Conservation (phyloP, 2,797 vertebrate species). For the Margarornis squamiger region DNA sequence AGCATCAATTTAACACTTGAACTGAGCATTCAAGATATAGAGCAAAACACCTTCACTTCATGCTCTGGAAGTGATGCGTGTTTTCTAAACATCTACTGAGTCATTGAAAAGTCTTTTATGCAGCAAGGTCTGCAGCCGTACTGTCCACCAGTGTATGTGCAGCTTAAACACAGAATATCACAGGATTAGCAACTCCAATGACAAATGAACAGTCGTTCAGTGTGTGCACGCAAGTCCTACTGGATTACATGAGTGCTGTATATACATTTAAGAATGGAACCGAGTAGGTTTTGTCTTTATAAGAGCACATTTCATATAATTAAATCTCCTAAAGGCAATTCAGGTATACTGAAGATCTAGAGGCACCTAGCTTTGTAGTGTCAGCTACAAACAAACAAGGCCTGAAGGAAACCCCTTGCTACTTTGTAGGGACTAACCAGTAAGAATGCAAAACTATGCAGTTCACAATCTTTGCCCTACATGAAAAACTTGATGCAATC, state of each 20-base stretch:
- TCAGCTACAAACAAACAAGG: conserved; percentile 16
- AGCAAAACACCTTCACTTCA: not conserved
- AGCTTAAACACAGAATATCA: not conserved
- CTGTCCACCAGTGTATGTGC: not conserved
- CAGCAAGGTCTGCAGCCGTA: not conserved
- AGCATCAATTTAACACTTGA: not conserved
- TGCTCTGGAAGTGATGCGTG: not conserved
- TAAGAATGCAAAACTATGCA: not conserved
- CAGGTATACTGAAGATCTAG: not conserved
- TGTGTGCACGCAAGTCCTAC: not conserved
- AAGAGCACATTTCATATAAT: not conserved
- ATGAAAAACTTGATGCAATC: not conserved
- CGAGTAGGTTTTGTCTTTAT: not conserved
- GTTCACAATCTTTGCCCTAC: not conserved
- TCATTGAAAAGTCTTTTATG: not conserved
- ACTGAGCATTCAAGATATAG: not conserved
- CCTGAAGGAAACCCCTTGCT: not conserved
- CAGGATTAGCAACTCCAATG: not conserved
- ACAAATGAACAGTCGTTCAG: not conserved
- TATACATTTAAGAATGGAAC: not conserved
- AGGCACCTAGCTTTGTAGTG: not conserved
- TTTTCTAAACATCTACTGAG: not conserved
- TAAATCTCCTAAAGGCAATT: not conserved
- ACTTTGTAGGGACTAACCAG: not conserved
- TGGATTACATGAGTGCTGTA: not conserved